These are phyloP conservation scores for Macaria notata DNA, from an alignment of 2,888 invertebrate genomes.

Conservation along the genomic window DNA sequence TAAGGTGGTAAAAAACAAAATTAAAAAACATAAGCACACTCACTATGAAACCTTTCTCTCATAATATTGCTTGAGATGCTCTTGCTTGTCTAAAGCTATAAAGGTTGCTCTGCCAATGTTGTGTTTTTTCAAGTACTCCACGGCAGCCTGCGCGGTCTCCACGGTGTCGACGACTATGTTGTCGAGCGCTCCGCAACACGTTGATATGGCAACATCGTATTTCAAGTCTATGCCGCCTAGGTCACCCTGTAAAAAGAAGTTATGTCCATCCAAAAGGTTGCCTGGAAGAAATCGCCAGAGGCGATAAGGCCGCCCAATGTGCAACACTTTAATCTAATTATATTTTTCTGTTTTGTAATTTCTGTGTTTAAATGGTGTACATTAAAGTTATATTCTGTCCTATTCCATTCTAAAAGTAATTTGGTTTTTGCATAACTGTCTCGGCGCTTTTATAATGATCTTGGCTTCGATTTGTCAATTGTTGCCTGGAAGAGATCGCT, in stretches of 20 bases:
- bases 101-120: slow-evolving; percentile 94
- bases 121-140: slow-evolving; percentile 88
- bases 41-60: slow-evolving; percentile 45
- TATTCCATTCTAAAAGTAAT: too few relatives aligned
- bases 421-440: too few relatives aligned
- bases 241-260: slow-evolving; percentile 87
- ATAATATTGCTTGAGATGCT: slow-evolving; percentile 71
- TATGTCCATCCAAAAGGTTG: neutral
- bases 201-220: slow-evolving; percentile 98
- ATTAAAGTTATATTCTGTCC: too few relatives aligned
- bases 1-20: too few relatives aligned
- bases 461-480: too few relatives aligned
- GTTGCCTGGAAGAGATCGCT: too few relatives aligned
- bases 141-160: slow-evolving; percentile 91
- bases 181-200: slow-evolving; percentile 94
- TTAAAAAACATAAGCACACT: slow-evolving; percentile 36
- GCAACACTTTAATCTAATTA: too few relatives aligned
- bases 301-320: too few relatives aligned
- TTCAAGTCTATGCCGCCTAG: slow-evolving; percentile 95
- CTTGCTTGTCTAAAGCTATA: slow-evolving; percentile 93
- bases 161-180: slow-evolving; percentile 95
- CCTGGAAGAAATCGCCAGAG: too few relatives aligned
- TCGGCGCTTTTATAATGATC: neutral
- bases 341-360: too few relatives aligned
- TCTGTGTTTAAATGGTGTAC: too few relatives aligned